Evolutionary conservation across 2,888 invertebrate genomes (phyloP).

Genomic region (Gymnoscelis rufifasciata): DNA sequence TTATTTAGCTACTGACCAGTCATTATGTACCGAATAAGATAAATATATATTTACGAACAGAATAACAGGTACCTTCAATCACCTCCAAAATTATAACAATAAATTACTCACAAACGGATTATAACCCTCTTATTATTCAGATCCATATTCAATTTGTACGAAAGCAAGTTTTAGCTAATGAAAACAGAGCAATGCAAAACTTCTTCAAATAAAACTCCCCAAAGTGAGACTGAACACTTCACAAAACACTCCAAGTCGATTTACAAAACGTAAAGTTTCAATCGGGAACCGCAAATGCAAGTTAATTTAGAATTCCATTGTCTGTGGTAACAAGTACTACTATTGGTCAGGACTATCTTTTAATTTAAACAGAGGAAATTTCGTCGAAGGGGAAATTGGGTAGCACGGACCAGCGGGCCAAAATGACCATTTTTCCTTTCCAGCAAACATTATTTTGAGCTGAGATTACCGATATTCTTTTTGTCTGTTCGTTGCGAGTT

Average conservation of each 20-base stretch:
- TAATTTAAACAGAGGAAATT: conserved; percentile 63
- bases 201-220: not conserved
- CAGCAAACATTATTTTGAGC: not conserved
- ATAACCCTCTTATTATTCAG: no score
- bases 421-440: conserved; percentile 1
- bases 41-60: no score
- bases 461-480: not conserved
- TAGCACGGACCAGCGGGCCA: conserved; percentile 1
- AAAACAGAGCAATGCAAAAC: no score
- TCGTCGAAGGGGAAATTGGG: conserved; percentile 37
- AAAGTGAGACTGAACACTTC: conserved; percentile 2
- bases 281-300: conserved; percentile 35
- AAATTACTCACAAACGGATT: no score
- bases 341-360: conserved; percentile 58
- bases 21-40: no score
- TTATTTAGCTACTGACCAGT: no score
- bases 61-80: no score
- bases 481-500: not conserved
- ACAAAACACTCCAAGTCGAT: conserved; percentile 23
- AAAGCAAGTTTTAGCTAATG: no score
- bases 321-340: conserved; percentile 40
- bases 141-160: no score
- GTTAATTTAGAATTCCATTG: conserved; percentile 44
- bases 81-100: no score
- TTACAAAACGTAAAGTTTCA: conserved; percentile 29